Base-by-base conservation (phyloP, 2,888 invertebrate genomes). In the Hyles lineata region DNA sequence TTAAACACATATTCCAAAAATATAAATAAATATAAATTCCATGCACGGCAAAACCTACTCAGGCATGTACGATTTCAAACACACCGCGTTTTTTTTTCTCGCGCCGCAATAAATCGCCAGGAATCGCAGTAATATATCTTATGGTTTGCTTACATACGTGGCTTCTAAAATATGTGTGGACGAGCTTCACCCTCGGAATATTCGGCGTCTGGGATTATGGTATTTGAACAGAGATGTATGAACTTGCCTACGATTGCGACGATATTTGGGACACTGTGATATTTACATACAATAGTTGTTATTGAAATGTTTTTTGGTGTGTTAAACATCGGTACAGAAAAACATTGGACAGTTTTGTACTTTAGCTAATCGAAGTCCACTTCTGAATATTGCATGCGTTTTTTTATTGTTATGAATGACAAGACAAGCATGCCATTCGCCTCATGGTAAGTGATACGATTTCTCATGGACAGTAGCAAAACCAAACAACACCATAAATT, bases 121-220 rank as follows among this genome's bases (percentile, higher is more conserved):
- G 74, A 75, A 76, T 76, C 76, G 76, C 74, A 55, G 76, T 72
- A 75, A 78, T 78, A 78, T 78, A 76, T 78, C 76, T 72, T 71
- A 74, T 67, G 72, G 74, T 71, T 76, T 74, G 75, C 72, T 75
- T 74, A 74, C 75, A 76, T 76, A 74, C 76, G 77, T 77, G 77
- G 62, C 73, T 73, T 75, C 75, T 70, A 74, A 74, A 76, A 77
- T 76, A 74, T 74, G 75, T 73, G 74, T 74, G 62, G 74, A 77
- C 73, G 72, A 74, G 74, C 74, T 74, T 67, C 71, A 69, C 58
- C 72, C 67, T 70, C 35, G 43, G 60, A 71, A 71, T 60, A 43
- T 71, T 71, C 43, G 29, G 11, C 25, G 32, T 60, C 50, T 23
- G 67, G 67, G 67, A 67, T 67, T 67, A 67, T 67, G 67, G 67